Conservation (phyloP, 1,140 invertebrate species). For the Nixonia krombeini region DNA sequence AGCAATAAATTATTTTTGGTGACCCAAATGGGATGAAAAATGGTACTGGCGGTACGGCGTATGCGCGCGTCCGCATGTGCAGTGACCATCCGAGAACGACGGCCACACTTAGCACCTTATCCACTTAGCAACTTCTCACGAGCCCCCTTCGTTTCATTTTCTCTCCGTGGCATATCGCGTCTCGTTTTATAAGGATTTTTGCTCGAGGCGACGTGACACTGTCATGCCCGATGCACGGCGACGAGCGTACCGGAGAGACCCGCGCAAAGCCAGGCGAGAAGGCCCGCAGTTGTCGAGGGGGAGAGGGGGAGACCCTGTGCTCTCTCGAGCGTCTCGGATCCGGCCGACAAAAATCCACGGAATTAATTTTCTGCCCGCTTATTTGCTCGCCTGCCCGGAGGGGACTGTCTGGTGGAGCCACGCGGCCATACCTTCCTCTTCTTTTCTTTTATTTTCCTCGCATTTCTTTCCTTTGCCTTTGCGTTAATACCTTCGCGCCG, state of each 20-base stretch:
- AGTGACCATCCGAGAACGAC: conserved; percentile 41
- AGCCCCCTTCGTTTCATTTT: conserved; percentile 56
- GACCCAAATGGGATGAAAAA: conserved; percentile 46
- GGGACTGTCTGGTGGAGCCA: conserved; percentile 30
- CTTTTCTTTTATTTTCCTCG: conserved; percentile 13
- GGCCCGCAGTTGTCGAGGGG: no score
- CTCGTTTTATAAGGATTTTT: conserved; percentile 67
- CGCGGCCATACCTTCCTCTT: conserved; percentile 29
- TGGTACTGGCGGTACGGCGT: conserved; percentile 42
- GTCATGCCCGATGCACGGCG: conserved; percentile 54
- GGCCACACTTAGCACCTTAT: conserved; percentile 69
- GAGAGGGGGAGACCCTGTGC: conserved; percentile 31
- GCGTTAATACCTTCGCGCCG: neutral
- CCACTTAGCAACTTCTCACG: conserved; percentile 69
- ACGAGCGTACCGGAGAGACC: conserved; percentile 23
- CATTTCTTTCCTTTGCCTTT: conserved; percentile 2
- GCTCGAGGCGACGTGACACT: conserved; percentile 67
- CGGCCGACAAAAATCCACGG: conserved; percentile 55
- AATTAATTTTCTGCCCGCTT: conserved; percentile 66
- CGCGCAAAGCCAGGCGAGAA: conserved; percentile 19
- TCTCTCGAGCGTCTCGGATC: conserved; percentile 54
- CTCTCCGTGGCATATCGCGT: conserved; percentile 59
- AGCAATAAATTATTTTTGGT: conserved; percentile 48
- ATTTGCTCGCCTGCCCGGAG: conserved; percentile 36
- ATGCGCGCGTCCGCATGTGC: conserved; percentile 33